These are phyloP conservation scores for Drosophila tanythrix DNA, from an alignment of 2,888 invertebrate species.

Conservation along the genomic window DNA sequence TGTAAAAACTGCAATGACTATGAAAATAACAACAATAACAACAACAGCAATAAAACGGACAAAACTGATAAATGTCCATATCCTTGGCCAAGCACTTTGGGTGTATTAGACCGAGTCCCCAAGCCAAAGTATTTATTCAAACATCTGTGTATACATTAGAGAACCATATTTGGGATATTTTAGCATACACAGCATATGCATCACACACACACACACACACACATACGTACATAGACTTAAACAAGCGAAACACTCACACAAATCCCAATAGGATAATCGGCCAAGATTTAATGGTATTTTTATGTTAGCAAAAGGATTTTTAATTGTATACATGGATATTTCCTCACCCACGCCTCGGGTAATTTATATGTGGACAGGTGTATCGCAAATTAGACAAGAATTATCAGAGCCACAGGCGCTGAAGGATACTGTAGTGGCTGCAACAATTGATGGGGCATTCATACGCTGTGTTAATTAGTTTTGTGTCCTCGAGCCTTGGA, in stretches of 20 bases:
- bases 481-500: slow-evolving; percentile 31
- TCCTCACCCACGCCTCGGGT: slow-evolving; percentile 5
- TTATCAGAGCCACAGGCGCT: slow-evolving; percentile 45
- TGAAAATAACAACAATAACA: slow-evolving; percentile 56
- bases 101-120: slow-evolving; percentile 47
- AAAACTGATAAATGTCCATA: slow-evolving; percentile 53
- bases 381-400: slow-evolving; percentile 66
- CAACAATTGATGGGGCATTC: slow-evolving; percentile 63
- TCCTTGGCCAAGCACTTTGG: slow-evolving; percentile 45
- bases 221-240: neutral
- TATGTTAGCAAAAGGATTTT: slow-evolving; percentile 76
- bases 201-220: neutral
- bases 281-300: slow-evolving; percentile 73
- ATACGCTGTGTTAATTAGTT: slow-evolving; percentile 67
- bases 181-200: slow-evolving; percentile 18
- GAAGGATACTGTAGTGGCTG: slow-evolving; percentile 12
- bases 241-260: neutral
- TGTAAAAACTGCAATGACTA: slow-evolving; percentile 74
- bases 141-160: slow-evolving; percentile 45
- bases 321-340: slow-evolving; percentile 60
- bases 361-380: slow-evolving; percentile 60
- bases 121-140: slow-evolving; percentile 49
- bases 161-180: slow-evolving; percentile 24
- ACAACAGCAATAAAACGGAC: slow-evolving; percentile 43
- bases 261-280: slow-evolving; percentile 65